Base-by-base conservation (phyloP, 1,140 invertebrate genomes). In the Zaprionus ornatus region DNA sequence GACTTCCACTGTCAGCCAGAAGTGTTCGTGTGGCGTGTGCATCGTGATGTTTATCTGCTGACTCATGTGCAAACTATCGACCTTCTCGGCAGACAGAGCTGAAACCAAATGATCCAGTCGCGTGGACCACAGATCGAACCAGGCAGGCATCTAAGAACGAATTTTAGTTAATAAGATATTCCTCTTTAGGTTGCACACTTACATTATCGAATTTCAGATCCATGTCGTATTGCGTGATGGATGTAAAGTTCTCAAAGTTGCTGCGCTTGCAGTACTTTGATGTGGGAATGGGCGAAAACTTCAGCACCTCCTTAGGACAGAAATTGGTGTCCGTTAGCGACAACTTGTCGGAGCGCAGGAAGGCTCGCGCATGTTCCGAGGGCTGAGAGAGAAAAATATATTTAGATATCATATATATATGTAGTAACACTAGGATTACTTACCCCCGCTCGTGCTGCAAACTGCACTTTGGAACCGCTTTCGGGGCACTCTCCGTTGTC, bases 281-380 rank as follows among this genome's bases (percentile, higher is more conserved):
- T 0, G 91, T 91, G 25, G 91, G 91, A 56, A 92, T 92, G 4
- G 91, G 91, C 6, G 79, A 82, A 56, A 92, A 92, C 77, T 92
- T 92, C 2, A 92, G 84, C 54, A 92, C 88, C 60, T 92, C 91
- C 64, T 91, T 92, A 45, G 91, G 91, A 71, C 91, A 92, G 40
- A 91, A 91, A 48, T 92, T 80, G 10, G 86, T 92, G 55, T 92
- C 91, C 25, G 84, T 91, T 6, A 92, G 65, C 9, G 84, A 82
- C n/a, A 80, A 70, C 63, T 91, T 91, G 40, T 91, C 82, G 7
- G 84, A 90, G 12, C 79, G 76, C 32, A 92, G 55, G 45, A 92
- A 92, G 50, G 87, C 79, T 6, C 86, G 81, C 4, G 91, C 91
- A 73, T 91, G 80, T 56, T 92, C 91, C 35, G 91, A 92, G 15